These are phyloP conservation scores for Hyposoter dolosus DNA, from an alignment of 2,888 invertebrate genomes.

Conservation along the genomic window DNA sequence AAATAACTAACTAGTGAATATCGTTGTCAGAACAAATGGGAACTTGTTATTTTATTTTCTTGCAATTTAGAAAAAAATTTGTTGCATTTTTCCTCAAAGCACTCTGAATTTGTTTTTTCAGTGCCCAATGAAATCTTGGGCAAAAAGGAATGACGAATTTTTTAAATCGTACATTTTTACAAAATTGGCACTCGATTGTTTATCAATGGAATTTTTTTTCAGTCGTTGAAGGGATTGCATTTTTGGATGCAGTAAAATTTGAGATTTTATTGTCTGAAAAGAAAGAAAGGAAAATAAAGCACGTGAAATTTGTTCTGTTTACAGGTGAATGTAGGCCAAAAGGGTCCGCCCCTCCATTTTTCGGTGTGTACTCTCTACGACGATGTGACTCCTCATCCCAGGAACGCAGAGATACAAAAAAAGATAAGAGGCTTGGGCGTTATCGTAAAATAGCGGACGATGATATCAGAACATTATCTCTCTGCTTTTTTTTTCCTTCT, in stretches of 20 bases:
- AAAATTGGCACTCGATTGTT: background rate
- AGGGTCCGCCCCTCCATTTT: conserved; percentile 33
- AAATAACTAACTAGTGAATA: background rate
- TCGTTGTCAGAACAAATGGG: too few species aligned
- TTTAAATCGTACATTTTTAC: background rate
- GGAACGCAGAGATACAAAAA: conserved; percentile 65
- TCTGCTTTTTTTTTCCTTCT: conserved; percentile 73
- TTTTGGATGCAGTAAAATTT: background rate
- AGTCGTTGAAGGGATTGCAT: background rate
- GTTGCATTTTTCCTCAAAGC: too few species aligned
- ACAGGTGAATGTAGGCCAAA: conserved; percentile 73
- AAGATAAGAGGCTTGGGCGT: conserved; percentile 76
- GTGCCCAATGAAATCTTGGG: background rate
- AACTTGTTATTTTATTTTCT: too few species aligned
- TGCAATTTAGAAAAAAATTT: too few species aligned
- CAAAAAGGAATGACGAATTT: background rate
- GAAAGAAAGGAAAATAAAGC: background rate
- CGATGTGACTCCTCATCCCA: conserved; percentile 62
- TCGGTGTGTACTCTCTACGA: conserved; percentile 10
- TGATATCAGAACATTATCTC: conserved; percentile 73
- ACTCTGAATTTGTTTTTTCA: too few species aligned
- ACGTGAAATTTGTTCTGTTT: conserved; percentile 23
- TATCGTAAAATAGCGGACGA: conserved; percentile 77
- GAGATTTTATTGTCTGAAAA: background rate
- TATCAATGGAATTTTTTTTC: background rate